These are phyloP conservation scores for Australoheros facetus DNA, from an alignment of 2,797 vertebrate species.

Conservation along the genomic window DNA sequence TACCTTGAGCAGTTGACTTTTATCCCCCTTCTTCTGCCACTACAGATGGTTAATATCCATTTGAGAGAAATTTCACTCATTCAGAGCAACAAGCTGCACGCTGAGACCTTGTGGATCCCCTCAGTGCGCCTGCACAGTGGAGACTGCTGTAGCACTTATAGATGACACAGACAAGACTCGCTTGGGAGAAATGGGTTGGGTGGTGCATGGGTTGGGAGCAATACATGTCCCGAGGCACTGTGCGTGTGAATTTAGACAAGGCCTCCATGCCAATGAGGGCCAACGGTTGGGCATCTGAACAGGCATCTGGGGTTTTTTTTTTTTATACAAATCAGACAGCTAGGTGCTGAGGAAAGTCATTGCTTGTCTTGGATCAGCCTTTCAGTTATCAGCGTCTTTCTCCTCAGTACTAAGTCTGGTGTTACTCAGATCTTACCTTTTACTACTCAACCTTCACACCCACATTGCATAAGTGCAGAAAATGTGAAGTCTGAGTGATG, in stretches of 20 bases:
- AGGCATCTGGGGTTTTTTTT: background rate
- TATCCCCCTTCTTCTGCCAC: background rate
- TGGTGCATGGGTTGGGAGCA: conserved; percentile 12
- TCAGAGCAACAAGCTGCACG: background rate
- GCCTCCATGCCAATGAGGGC: background rate
- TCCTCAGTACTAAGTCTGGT: background rate
- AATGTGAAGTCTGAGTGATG: background rate
- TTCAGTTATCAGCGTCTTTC: background rate
- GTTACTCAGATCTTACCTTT: background rate
- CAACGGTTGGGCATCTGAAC: background rate
- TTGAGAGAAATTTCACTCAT: conserved; percentile 12
- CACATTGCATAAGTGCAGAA: too few relatives aligned
- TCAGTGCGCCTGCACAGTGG: conserved; percentile 11
- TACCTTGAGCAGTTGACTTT: conserved; percentile 16
- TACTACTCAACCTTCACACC: background rate
- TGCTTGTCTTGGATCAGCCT: background rate
- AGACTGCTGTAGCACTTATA: conserved; percentile 25
- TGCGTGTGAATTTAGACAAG: background rate
- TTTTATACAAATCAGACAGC: background rate
- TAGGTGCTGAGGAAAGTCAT: background rate
- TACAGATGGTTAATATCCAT: background rate
- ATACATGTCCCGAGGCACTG: background rate
- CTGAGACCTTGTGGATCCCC: conserved; percentile 19
- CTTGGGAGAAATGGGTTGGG: conserved; percentile 19
- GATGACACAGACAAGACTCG: conserved; percentile 26